phyloP scores from a whole-genome alignment of 2,888 invertebrate genomes.

The Tipula vernalis region DNA sequence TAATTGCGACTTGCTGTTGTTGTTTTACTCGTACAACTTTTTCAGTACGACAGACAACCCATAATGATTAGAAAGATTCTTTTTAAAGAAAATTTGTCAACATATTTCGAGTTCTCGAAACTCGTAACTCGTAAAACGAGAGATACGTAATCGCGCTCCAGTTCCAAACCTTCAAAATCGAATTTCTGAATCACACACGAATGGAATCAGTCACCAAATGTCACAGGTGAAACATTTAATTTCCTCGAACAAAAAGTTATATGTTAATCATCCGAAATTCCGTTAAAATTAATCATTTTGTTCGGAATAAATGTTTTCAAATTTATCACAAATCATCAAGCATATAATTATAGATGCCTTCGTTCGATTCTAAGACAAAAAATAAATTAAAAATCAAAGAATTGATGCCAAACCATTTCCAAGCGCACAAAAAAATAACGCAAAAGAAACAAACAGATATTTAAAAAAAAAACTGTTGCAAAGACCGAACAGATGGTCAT shows the following conservation, averaged over 20 bases:
- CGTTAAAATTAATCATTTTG: neutral
- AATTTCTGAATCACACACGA: neutral
- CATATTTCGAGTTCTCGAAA: too few species aligned
- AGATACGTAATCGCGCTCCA: too few species aligned
- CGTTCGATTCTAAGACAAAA: neutral
- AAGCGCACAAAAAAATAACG: neutral
- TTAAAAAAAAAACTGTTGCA: neutral
- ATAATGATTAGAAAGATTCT: too few species aligned
- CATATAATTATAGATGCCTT: neutral
- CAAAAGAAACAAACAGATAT: neutral
- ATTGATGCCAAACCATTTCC: neutral
- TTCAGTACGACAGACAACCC: too few species aligned
- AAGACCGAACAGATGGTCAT: neutral
- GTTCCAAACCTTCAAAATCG: too few species aligned
- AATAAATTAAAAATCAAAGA: neutral
- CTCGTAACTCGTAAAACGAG: too few species aligned
- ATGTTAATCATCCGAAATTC: neutral
- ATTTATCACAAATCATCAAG: neutral
- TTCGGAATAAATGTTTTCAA: neutral
- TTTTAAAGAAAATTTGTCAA: too few species aligned
- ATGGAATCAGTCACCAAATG: neutral
- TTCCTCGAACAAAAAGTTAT: neutral
- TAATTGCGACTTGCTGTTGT: too few species aligned
- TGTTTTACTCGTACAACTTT: too few species aligned
- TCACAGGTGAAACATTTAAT: neutral